Conservation (phyloP, 64 coral and sea anemone species). For the Platygyra sinensis region DNA sequence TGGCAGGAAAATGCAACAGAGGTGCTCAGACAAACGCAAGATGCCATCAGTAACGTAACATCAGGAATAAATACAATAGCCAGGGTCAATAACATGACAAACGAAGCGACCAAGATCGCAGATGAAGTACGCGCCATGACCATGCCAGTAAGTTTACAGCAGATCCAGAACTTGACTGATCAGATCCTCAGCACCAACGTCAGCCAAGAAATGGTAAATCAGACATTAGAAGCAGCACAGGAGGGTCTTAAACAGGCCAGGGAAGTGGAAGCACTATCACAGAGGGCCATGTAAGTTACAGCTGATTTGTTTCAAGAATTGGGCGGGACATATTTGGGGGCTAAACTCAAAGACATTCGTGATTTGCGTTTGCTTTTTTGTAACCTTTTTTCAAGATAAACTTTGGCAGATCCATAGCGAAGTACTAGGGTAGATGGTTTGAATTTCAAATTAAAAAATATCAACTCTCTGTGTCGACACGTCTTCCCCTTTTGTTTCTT, state of each 20-base stretch:
- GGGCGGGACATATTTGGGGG: no score
- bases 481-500: neutral
- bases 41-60: conserved; percentile 72
- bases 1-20: conserved; percentile 77
- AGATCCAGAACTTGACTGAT: conserved; percentile 69
- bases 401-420: no score
- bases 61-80: conserved; percentile 74
- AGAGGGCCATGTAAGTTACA: conserved; percentile 84
- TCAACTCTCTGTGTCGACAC: neutral
- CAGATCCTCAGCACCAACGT: conserved; percentile 78
- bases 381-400: neutral
- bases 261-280: conserved; percentile 66
- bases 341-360: neutral
- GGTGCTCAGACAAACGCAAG: conserved; percentile 63
- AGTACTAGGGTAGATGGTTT: no score
- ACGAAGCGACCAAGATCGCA: conserved; percentile 67
- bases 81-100: conserved; percentile 55
- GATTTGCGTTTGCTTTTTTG: neutral
- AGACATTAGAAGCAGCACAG: conserved; percentile 77
- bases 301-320: neutral
- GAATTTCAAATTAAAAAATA: no score
- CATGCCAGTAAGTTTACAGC: conserved; percentile 71
- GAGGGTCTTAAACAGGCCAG: conserved; percentile 67
- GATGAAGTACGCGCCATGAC: conserved; percentile 56
- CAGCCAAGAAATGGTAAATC: conserved; percentile 69